Evolutionary conservation across 2,797 vertebrate genomes (phyloP), one percentile per base, ranked within the genome.

Genomic region (Paratrypauchen microcephalus): DNA sequence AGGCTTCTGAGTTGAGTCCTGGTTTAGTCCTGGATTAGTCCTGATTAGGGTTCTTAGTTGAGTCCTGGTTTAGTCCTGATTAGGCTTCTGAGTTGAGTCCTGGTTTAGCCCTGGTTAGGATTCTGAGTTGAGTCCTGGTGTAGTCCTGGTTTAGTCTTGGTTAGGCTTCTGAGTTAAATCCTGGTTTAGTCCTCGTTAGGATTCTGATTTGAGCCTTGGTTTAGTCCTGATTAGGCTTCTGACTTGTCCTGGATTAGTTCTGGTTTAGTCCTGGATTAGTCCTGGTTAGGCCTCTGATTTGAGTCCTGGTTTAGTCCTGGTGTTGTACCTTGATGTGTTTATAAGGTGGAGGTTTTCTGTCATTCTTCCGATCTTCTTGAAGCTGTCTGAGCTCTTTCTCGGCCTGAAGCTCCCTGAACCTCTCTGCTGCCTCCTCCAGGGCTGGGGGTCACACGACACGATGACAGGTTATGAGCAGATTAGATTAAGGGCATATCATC

Each of bases 331-430:
- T 97, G 69, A 99, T 97, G 81, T 98, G 97, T 83, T 92, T 95
- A 87, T 97, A 99, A 0, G 98, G 97, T 19, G 97, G 98, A 28
- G 97, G 97, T 70, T 99, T 99, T 90, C 96, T 98, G 87, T 99
- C 96, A 0, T 98, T 99, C 86, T 96, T 98, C 74, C 96, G 91
- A 90, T 99, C 96, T 90, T 99, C 97, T 83, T 98, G 97, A 54
- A 98, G 95, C 81, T 97, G 97, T 77, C 94, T 95, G 83, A 98
- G 94, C 79, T 98, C 97, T 63, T 95, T 98, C 82, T 99, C 96
- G 2, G 95, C 93, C 87, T 96, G 96, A 71, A 99, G 86, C 70
- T 96, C 96, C 86, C 92, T 94, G 93, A 99, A 99, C 60, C 98
- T 92, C 69, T 94, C 93, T 4, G 97, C 98, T 79, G 97, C 97